Conservation (phyloP, 2,113 vertebrate genomes). For the Pungitius pungitius region DNA sequence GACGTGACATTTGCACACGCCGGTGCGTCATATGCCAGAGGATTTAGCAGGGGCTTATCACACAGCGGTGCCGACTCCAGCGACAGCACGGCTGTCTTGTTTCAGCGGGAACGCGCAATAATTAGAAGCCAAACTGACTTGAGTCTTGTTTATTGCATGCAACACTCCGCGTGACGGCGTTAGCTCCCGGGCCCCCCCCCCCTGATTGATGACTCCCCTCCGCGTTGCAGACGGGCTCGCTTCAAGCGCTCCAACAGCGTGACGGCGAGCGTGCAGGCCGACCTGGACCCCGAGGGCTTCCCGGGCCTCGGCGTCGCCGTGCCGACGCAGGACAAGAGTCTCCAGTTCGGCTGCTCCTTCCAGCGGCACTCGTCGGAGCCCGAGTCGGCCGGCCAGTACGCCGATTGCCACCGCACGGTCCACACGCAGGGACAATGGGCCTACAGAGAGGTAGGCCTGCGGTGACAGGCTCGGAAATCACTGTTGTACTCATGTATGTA, state of each 20-base stretch:
- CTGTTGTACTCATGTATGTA: too few relatives aligned
- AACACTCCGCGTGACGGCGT: constrained; percentile 31
- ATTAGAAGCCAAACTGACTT: not conserved
- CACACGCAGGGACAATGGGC: constrained; percentile 98
- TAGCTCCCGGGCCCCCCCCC: constrained; percentile 16
- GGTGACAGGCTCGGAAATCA: not conserved
- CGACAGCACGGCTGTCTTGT: constrained; percentile 14
- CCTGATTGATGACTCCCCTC: constrained; percentile 15
- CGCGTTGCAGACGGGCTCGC: constrained; percentile 86
- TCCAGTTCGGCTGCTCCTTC: constrained; percentile 96
- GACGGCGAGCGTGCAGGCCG: constrained; percentile 95
- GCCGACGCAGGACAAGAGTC: constrained; percentile 94
- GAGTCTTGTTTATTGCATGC: constrained; percentile 23
- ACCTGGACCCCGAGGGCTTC: constrained; percentile 95
- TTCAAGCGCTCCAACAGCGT: constrained; percentile 99
- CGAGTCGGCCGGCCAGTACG: constrained; percentile 88
- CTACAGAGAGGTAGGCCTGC: constrained; percentile 86
- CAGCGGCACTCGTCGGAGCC: constrained; percentile 95
- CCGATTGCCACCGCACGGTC: constrained; percentile 95
- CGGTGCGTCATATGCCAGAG: constrained; percentile 66
- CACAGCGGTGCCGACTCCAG: constrained; percentile 26
- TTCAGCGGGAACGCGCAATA: constrained; percentile 10
- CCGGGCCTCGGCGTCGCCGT: constrained; percentile 83
- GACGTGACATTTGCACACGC: constrained; percentile 64
- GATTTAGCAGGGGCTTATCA: constrained; percentile 49